These are phyloP conservation scores for Tachuris rubrigastra DNA, from an alignment of 2,113 vertebrate species.

Conservation along the genomic window DNA sequence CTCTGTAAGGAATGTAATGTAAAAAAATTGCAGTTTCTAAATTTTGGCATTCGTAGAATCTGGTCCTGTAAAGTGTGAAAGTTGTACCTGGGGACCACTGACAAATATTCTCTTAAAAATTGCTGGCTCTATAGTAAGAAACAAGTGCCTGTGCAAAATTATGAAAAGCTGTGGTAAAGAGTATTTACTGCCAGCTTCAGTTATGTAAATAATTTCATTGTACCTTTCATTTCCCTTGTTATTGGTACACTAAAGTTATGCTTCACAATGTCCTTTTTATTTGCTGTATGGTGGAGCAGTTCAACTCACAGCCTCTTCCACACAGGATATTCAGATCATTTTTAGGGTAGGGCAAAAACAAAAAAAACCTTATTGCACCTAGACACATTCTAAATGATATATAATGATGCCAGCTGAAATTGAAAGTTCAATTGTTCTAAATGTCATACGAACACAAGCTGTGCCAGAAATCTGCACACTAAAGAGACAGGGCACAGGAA, in stretches of 20 bases:
- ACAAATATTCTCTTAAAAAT: background rate
- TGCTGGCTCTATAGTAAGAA: background rate
- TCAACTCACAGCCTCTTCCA: background rate
- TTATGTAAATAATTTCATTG: background rate
- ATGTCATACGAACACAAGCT: background rate
- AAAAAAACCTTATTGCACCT: background rate
- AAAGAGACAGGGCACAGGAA: constrained; percentile 8
- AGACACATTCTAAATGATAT: background rate
- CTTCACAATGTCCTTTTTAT: background rate
- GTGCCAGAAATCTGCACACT: background rate
- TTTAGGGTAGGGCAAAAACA: background rate
- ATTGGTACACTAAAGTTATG: background rate
- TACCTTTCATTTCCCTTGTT: background rate
- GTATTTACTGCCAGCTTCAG: background rate
- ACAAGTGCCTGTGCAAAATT: background rate
- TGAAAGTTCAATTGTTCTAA: constrained; percentile 13
- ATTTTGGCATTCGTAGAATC: background rate
- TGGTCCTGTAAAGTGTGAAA: background rate
- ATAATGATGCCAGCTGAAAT: background rate
- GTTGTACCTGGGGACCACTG: background rate
- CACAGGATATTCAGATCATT: background rate
- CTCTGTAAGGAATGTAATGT: background rate
- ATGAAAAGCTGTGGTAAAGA: background rate
- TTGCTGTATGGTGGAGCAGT: background rate
- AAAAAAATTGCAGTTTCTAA: background rate